Conservation (phyloP, 2,113 vertebrate species). For the Sula dactylatra region DNA sequence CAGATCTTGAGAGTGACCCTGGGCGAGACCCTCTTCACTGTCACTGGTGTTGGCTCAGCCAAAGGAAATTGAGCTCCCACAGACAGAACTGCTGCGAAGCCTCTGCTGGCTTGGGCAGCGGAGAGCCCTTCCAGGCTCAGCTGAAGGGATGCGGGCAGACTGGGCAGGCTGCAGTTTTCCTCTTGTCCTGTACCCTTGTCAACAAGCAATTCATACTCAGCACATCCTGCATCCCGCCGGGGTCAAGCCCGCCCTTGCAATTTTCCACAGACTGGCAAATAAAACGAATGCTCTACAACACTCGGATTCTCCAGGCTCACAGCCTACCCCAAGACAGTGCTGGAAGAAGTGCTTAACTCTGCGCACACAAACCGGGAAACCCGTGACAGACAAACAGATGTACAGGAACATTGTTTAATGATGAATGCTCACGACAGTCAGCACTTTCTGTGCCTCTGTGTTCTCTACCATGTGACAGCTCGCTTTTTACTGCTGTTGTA, state of each 20-base stretch:
- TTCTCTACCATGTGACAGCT: not conserved
- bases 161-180: not conserved
- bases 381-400: fast-evolving
- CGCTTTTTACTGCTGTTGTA: not conserved
- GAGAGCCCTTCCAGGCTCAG: not conserved
- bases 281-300: not conserved
- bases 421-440: not conserved
- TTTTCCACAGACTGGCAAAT: not conserved
- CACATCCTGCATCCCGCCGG: not conserved
- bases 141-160: not conserved
- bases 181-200: not conserved
- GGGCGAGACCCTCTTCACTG: not conserved
- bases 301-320: not conserved
- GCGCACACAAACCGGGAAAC: not conserved
- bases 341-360: not conserved
- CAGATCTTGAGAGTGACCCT: not conserved
- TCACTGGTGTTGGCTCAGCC: not conserved
- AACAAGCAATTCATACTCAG: not conserved
- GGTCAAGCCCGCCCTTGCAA: not conserved
- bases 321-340: not conserved
- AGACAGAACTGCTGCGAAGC: not conserved
- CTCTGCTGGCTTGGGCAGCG: not conserved
- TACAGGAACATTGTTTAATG: not conserved
- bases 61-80: not conserved
- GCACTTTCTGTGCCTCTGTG: not conserved